Evolutionary conservation across 1,140 invertebrate species (phyloP).

Genomic region (Panulirus ornatus): DNA sequence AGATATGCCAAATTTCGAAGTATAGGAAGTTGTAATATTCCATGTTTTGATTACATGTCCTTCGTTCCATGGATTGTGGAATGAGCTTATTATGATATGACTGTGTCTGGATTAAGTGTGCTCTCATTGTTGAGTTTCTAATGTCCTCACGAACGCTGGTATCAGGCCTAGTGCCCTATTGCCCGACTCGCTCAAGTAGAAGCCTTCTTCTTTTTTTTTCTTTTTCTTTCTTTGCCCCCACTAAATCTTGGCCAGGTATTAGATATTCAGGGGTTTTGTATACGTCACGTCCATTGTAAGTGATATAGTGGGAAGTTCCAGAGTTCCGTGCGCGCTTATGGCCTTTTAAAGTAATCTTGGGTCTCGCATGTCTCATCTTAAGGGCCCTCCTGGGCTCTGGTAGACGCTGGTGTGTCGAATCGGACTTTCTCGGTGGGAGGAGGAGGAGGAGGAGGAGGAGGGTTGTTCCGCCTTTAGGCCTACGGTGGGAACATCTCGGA

Average conservation of each 20-base stretch:
- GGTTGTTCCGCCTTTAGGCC: constrained; percentile 1
- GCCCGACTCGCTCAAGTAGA: too few relatives aligned
- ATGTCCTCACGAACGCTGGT: neutral
- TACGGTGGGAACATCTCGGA: neutral
- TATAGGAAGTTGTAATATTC: too few relatives aligned
- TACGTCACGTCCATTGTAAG: neutral
- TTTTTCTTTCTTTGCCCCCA: too few relatives aligned
- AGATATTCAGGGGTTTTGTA: neutral
- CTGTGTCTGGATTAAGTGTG: too few relatives aligned
- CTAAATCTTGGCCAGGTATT: neutral
- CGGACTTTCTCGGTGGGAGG: neutral
- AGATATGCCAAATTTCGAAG: too few relatives aligned
- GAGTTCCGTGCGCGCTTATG: neutral
- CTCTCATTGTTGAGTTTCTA: too few relatives aligned
- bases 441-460: neutral
- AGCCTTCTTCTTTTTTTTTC: too few relatives aligned
- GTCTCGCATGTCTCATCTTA: neutral
- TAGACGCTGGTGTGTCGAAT: neutral
- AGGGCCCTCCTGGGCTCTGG: neutral
- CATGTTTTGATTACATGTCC: too few relatives aligned
- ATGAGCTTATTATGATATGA: too few relatives aligned
- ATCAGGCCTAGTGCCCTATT: neutral
- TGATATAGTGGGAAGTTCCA: neutral
- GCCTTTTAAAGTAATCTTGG: neutral
- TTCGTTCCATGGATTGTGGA: too few relatives aligned